phyloP scores from a whole-genome alignment of 2,888 invertebrate genomes.

The Myopa tessellatipennis region DNA sequence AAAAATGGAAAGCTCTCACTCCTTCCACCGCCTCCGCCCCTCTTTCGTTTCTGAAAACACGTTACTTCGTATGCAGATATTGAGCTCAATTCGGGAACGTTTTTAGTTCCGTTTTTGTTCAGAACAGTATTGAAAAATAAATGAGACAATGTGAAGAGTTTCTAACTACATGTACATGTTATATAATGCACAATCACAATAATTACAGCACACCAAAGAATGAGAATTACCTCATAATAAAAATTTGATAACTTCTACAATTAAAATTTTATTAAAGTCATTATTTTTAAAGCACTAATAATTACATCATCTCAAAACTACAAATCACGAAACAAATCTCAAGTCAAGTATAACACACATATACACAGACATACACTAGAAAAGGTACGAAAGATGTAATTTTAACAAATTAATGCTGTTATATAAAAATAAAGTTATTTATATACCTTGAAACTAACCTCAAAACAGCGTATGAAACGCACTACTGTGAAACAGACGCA shows the following conservation, averaged over 20 bases:
- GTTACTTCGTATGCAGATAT: no score
- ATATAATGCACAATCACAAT: constrained; percentile 7
- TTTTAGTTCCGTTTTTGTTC: no score
- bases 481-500: neutral
- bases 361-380: constrained; percentile 15
- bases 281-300: neutral
- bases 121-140: no score
- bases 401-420: neutral
- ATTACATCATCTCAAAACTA: neutral
- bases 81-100: no score
- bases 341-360: constrained; percentile 36
- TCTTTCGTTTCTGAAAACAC: no score
- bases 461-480: constrained; percentile 5
- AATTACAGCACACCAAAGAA: constrained; percentile 38
- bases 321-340: constrained; percentile 7
- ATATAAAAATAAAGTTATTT: no score
- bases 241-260: constrained; percentile 18
- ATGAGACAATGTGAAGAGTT: no score
- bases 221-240: constrained; percentile 35
- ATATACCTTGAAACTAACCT: neutral
- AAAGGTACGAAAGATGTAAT: neutral
- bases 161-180: no score
- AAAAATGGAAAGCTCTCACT: no score
- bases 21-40: no score
- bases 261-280: neutral